Percentiles rank a stretch among this genome's conserved stretches.
phyloP scores from a whole-genome alignment of 2,797 vertebrate genomes.

The Pangasius mekongensis region DNA sequence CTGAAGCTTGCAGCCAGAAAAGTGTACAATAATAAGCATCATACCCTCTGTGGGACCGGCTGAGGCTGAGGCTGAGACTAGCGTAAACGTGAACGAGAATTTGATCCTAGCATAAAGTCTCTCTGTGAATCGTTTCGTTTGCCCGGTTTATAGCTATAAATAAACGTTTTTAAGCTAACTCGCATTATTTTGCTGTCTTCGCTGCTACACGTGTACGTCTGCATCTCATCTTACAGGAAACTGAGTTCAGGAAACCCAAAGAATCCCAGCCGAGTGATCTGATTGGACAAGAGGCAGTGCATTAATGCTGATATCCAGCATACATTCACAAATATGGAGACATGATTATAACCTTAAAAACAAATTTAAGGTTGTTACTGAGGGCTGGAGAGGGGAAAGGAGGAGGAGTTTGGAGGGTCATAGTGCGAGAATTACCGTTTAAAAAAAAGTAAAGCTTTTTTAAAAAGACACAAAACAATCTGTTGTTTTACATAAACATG shows the following conservation, averaged over 20 bases:
- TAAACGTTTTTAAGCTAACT: not conserved
- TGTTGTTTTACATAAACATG: not conserved
- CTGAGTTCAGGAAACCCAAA: not conserved
- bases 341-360: not conserved
- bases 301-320: not conserved
- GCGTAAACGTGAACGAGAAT: too few species aligned
- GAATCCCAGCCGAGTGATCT: not conserved
- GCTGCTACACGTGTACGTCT: not conserved
- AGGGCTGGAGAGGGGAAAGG: not conserved
- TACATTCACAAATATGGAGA: not conserved
- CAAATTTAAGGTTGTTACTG: not conserved
- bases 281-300: not conserved
- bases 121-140: not conserved
- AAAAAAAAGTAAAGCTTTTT: not conserved
- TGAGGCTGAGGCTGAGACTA: too few species aligned
- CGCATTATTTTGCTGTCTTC: not conserved
- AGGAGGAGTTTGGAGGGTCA: not conserved
- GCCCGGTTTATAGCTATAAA: not conserved
- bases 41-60: not conserved
- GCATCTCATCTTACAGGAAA: too few species aligned
- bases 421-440: not conserved
- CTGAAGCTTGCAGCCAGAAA: not conserved
- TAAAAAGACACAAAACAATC: not conserved
- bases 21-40: not conserved
- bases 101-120: not conserved